phyloP scores from a whole-genome alignment of 2,888 invertebrate species.

The Arenicola marina region DNA sequence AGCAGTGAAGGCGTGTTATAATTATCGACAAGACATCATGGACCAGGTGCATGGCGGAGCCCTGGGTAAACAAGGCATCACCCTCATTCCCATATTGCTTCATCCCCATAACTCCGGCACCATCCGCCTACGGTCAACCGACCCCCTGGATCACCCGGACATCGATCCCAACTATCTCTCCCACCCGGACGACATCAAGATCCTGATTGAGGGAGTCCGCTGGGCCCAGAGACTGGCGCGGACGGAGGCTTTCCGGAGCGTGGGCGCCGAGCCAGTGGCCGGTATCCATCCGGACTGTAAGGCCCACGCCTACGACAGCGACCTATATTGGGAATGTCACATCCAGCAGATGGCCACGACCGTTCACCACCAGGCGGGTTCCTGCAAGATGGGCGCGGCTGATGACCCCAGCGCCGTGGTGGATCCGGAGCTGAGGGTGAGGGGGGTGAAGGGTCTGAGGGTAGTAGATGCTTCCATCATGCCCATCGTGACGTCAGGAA shows the following conservation, averaged over 20 bases:
- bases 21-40: neutral
- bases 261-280: neutral
- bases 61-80: neutral
- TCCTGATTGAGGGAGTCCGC: conserved; percentile 73
- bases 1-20: neutral
- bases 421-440: conserved; percentile 64
- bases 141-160: conserved; percentile 76
- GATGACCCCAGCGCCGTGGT: conserved; percentile 67
- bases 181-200: conserved; percentile 69
- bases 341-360: conserved; percentile 26
- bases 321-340: conserved; percentile 34
- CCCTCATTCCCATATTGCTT: conserved; percentile 68
- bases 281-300: conserved; percentile 26
- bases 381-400: conserved; percentile 71
- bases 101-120: conserved; percentile 80
- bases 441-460: conserved; percentile 23
- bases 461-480: conserved; percentile 31
- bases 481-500: conserved; percentile 21
- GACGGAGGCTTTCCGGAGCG: neutral
- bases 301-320: conserved; percentile 20
- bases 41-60: neutral
- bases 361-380: conserved; percentile 75
- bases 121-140: conserved; percentile 73
- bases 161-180: conserved; percentile 88
- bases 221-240: neutral